These are phyloP conservation scores for Scomberomorus guttatus DNA, from an alignment of 2,797 vertebrate species.

Conservation along the genomic window DNA sequence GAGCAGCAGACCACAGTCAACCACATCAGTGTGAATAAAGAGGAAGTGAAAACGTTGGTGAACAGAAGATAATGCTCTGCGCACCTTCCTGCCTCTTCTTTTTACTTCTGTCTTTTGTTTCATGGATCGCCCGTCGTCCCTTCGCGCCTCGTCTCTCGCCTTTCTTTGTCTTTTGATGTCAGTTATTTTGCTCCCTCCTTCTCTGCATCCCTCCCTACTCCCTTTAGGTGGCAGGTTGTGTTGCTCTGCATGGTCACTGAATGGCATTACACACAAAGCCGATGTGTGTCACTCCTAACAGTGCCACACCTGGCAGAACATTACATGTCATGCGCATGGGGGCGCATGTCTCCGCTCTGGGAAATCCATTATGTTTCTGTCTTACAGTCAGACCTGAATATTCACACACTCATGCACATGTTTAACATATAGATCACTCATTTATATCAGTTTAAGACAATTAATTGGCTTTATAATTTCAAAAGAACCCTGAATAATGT, in stretches of 20 bases:
- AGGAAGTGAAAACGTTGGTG: constrained; percentile 99
- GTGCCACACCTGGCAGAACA: constrained; percentile 58
- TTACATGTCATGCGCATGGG: constrained; percentile 49
- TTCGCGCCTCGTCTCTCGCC: background rate
- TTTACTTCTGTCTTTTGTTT: constrained; percentile 44
- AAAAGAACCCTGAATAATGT: background rate
- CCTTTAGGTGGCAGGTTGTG: constrained; percentile 68
- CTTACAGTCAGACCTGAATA: constrained; percentile 76
- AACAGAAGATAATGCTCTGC: constrained; percentile 76
- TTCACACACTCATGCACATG: background rate
- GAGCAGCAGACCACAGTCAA: constrained; percentile 84
- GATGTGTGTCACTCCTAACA: constrained; percentile 52
- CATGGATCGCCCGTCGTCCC: constrained; percentile 27
- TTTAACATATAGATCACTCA: background rate
- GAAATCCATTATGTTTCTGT: constrained; percentile 26
- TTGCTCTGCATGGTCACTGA: constrained; percentile 80
- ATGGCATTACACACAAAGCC: constrained; percentile 58
- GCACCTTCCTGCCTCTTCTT: constrained; percentile 26
- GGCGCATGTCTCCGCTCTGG: constrained; percentile 38
- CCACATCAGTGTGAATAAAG: constrained; percentile 93
- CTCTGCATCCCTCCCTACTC: constrained; percentile 26
- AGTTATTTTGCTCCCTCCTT: constrained; percentile 39
- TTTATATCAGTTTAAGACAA: background rate
- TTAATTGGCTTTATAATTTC: background rate
- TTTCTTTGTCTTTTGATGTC: constrained; percentile 27